Conservation (phyloP, 53 echinoderm and acorn worm genomes). For the Glandiceps talaboti region DNA sequence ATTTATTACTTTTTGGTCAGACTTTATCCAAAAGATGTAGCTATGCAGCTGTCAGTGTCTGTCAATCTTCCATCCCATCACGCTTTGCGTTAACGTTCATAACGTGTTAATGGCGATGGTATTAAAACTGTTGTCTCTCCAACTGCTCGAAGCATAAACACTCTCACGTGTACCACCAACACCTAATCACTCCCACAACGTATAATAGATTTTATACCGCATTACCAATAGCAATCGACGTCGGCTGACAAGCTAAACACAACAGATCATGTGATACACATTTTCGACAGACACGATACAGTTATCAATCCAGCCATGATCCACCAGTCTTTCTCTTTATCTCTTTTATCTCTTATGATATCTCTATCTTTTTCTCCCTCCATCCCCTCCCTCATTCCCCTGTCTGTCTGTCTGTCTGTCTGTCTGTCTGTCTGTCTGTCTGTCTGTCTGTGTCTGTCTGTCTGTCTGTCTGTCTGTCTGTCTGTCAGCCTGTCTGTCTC, state of each 20-base stretch:
- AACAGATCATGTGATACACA: too few relatives aligned
- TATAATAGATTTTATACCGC: not conserved
- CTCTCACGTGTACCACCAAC: too few relatives aligned
- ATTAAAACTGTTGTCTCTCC: too few relatives aligned
- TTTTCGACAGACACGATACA: not conserved
- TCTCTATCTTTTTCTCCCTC: not conserved
- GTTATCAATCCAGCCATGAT: not conserved
- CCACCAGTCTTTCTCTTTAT: not conserved
- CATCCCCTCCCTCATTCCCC: not conserved
- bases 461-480: constrained; percentile 1
- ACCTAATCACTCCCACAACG: too few relatives aligned
- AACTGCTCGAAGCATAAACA: too few relatives aligned
- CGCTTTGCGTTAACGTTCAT: too few relatives aligned
- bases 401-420: constrained; percentile 1
- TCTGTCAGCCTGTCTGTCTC: not conserved
- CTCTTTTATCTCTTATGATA: not conserved
- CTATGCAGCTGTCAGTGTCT: too few relatives aligned
- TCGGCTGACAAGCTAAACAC: too few relatives aligned
- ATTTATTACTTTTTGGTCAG: too few relatives aligned
- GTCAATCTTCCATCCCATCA: too few relatives aligned
- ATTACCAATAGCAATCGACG: not conserved
- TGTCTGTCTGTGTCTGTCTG: not conserved
- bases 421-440: constrained; percentile 1
- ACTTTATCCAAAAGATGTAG: too few relatives aligned
- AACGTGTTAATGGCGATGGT: too few relatives aligned